A percentile compares a stretch with the other conserved stretches of the same genome.
These are phyloP conservation scores for Ochotona princeps DNA, from an alignment of 2,113 vertebrate genomes.

Conservation along the genomic window DNA sequence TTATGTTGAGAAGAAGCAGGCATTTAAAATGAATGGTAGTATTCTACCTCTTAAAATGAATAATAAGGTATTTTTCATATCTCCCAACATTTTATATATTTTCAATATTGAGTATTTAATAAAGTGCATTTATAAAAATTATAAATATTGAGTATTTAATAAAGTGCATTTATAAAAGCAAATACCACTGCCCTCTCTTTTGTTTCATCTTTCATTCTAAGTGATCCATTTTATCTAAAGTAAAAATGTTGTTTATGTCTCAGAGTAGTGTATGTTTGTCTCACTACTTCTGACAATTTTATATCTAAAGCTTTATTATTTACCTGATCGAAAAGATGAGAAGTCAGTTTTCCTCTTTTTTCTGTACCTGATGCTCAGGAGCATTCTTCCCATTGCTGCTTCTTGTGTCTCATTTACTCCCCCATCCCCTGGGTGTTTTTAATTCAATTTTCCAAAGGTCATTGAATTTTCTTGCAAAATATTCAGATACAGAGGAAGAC, in stretches of 20 bases:
- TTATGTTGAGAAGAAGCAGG: not conserved
- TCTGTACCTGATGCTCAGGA: rapidly evolving
- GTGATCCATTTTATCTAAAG: not conserved
- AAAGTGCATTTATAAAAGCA: not conserved
- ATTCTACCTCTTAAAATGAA: not conserved
- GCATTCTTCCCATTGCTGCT: not conserved
- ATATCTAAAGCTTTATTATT: not conserved
- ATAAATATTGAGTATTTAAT: slow-evolving; percentile 56
- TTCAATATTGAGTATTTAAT: slow-evolving; percentile 56
- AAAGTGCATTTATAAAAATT: slow-evolving; percentile 2
- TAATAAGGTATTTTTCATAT: not conserved
- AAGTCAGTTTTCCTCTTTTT: not conserved
- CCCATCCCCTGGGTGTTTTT: not conserved
- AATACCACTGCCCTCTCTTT: not conserved
- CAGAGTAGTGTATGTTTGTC: no score
- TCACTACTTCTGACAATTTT: not conserved
- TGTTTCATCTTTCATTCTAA: not conserved
- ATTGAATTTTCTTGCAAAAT: not conserved
- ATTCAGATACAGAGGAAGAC: no score
- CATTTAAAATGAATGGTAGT: not conserved
- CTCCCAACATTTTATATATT: not conserved
- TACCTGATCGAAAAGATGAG: not conserved
- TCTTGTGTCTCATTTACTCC: not conserved
- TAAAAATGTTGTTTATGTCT: not conserved
- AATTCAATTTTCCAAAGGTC: not conserved